phyloP scores from a whole-genome alignment of 2,888 invertebrate species.

The Mantis religiosa region DNA sequence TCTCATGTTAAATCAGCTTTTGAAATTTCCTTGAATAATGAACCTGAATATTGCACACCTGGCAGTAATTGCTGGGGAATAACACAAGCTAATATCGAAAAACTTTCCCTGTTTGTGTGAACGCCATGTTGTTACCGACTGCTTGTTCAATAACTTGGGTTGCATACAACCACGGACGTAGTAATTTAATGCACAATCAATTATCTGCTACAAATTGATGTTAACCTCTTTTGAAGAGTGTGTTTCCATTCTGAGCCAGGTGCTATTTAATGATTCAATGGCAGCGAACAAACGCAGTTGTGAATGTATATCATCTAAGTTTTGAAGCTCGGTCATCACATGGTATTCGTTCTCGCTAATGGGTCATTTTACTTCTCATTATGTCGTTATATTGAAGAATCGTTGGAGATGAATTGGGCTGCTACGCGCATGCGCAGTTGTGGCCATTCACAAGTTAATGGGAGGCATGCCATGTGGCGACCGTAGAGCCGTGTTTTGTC shows the following conservation, averaged over 20 bases:
- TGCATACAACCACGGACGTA: neutral
- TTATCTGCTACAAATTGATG: neutral
- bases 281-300: neutral
- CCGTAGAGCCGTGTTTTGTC: neutral
- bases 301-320: neutral
- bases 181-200: neutral
- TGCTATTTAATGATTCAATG: neutral
- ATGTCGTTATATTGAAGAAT: neutral
- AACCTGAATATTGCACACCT: neutral
- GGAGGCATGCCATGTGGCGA: neutral
- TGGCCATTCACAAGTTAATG: neutral
- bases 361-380: neutral
- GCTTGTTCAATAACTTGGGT: neutral
- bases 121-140: neutral
- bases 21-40: too few relatives aligned
- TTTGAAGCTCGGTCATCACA: neutral
- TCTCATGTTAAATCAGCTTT: too few relatives aligned
- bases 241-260: neutral
- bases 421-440: neutral
- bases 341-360: neutral
- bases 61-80: neutral
- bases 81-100: neutral
- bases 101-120: neutral
- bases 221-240: neutral
- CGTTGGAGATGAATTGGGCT: neutral